Conservation (phyloP, 2,797 vertebrate genomes). For the Emydoidea blandingii region DNA sequence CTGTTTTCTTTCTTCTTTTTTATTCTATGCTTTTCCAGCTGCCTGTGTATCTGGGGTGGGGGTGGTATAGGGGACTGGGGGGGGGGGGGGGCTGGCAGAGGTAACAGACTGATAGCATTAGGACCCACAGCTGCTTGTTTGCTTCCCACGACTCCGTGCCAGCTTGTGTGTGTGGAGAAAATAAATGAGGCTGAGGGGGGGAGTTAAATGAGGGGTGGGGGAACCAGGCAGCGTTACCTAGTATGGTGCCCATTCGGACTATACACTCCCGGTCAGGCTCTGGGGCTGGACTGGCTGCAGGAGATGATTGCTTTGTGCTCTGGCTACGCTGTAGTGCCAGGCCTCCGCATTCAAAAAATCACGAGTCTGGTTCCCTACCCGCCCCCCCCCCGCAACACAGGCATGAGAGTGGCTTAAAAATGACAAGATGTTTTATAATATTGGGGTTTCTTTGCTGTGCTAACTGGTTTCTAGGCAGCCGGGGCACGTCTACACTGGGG, state of each 20-base stretch:
- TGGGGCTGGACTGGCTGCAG: not conserved
- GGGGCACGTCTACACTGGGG: not conserved
- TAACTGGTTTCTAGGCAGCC: not conserved
- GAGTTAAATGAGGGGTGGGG: not conserved
- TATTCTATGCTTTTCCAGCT: slow-evolving; percentile 39
- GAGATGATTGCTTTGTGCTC: not conserved
- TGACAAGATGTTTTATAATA: not conserved
- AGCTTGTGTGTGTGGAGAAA: not conserved
- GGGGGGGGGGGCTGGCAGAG: fast-evolving
- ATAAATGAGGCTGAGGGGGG: not conserved
- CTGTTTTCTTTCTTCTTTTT: slow-evolving; percentile 14
- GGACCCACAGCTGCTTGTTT: not conserved
- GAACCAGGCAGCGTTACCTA: not conserved
- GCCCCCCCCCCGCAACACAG: not conserved
- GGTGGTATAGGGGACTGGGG: not conserved
- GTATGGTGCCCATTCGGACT: not conserved
- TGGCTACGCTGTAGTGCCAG: not conserved
- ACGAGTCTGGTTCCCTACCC: fast-evolving
- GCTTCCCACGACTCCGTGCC: slow-evolving; percentile 57
- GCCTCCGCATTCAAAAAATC: not conserved
- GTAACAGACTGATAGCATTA: not conserved
- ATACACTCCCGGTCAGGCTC: too few species aligned
- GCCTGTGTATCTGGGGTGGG: not conserved
- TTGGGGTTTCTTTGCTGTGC: not conserved
- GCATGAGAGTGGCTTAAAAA: not conserved